Evolutionary conservation across 2,888 invertebrate genomes (phyloP), one percentile per base, ranked within the genome.

Genomic region (Alloscopus bannaensis): DNA sequence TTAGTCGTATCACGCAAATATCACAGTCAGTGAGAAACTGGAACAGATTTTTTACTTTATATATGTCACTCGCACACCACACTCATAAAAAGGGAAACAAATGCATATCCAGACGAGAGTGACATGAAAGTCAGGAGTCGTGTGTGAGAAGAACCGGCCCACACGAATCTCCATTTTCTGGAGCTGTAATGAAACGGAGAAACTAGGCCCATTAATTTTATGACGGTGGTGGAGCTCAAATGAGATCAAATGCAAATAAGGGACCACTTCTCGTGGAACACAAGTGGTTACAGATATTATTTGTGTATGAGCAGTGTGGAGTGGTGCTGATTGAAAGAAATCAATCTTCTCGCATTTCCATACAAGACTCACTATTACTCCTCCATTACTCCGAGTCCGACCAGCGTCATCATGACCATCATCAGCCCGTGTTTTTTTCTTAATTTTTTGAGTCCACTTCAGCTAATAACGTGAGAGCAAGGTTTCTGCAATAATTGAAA

Each of bases 221-320:
- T 24, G 42, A 6, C 57, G 6, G 55, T n/a, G 6, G n/a, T 62
- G 18, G 24, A 62, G 13, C 2, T 28, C 18, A 20, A 36, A 69
- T 45, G 24, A 29, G 42, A 26, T 69, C 42, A 55, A 62, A 72
- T 72, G 72, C 64, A 72, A 72, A 72, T 72, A 47, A 72, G 64
- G 28, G 45, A 55, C 42, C 40, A 64, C 29, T 42, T 28, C 29
- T n/a, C 18, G 45, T 59, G 36, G 36, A n/a, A 16, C 26, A 28
- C 28, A 40, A 42, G 55, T 20, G 24, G 50, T 28, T 26, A 28
- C 20, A 26, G 18, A 45, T 45, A 45, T 4, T 45, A 45, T 45
- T 3, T 45, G 4, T 6, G 36, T 24, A 52, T 22, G 24, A 24
- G 13, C 11, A 47, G 47, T 47, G 13, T 13, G 40, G 52, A 66